Evolutionary conservation across 2,113 vertebrate species (phyloP).

Genomic region (Arenaria interpres): DNA sequence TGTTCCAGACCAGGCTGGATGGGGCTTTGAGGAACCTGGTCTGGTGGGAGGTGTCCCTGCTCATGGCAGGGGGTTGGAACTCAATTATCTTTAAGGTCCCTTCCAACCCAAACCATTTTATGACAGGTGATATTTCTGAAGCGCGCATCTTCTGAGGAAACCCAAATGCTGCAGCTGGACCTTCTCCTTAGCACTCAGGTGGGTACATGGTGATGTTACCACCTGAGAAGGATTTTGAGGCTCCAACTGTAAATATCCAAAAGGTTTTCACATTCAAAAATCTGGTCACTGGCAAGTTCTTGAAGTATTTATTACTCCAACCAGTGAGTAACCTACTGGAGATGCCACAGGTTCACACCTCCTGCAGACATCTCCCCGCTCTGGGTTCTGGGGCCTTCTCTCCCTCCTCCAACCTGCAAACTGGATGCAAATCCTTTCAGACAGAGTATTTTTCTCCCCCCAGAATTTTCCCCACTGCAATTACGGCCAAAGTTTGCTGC

Average conservation of each 20-base stretch:
- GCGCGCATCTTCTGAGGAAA: not conserved
- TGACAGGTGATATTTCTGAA: not conserved
- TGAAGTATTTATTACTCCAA: not conserved
- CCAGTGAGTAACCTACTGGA: not conserved
- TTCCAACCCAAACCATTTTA: not conserved
- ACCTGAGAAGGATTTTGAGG: not conserved
- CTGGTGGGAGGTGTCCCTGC: not conserved
- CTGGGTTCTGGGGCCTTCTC: not conserved
- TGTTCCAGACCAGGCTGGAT: not conserved
- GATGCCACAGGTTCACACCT: not conserved
- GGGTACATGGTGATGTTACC: rapidly evolving
- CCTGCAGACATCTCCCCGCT: not conserved
- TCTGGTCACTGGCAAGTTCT: not conserved
- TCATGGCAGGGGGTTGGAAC: not conserved
- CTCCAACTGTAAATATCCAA: not conserved
- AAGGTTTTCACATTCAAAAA: not conserved
- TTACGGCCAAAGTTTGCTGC: not conserved
- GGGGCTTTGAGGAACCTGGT: not conserved
- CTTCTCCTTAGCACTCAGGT: not conserved
- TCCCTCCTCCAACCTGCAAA: not conserved
- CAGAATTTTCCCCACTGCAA: not conserved
- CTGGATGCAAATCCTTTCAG: not conserved
- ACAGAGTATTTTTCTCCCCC: not conserved
- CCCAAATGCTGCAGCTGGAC: not conserved
- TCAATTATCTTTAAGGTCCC: not conserved